Evolutionary conservation across 2,888 invertebrate genomes (phyloP).

Genomic region (Shargacucullia verbasci): DNA sequence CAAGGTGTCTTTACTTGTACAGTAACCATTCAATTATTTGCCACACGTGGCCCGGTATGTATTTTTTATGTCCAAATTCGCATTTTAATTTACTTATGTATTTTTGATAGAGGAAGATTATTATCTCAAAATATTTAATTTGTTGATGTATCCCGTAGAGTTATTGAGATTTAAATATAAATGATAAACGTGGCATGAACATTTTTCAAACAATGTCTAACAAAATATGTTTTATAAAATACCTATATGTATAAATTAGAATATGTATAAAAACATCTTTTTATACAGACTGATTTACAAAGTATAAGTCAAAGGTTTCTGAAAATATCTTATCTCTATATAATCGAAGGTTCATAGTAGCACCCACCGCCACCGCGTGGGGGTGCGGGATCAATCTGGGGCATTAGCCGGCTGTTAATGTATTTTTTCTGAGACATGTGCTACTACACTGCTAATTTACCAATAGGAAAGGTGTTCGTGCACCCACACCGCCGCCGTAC

Average conservation of each 20-base stretch:
- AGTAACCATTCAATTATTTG: conserved; percentile 70
- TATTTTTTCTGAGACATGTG: conserved; percentile 85
- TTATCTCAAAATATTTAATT: neutral
- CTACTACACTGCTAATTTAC: conserved; percentile 83
- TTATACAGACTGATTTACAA: too few species aligned
- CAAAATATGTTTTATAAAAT: too few species aligned
- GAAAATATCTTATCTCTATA: neutral
- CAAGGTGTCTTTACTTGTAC: conserved; percentile 79
- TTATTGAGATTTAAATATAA: too few species aligned
- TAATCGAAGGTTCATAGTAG: conserved; percentile 14
- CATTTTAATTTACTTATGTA: neutral
- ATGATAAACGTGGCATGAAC: too few species aligned
- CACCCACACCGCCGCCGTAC: conserved; percentile 28
- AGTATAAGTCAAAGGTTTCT: too few species aligned
- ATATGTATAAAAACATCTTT: too few species aligned
- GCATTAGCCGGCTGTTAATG: conserved; percentile 85
- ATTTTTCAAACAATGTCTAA: too few species aligned
- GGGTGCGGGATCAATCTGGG: conserved; percentile 65
- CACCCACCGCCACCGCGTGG: conserved; percentile 37
- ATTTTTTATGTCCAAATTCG: neutral
- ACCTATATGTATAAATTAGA: too few species aligned
- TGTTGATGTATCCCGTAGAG: neutral
- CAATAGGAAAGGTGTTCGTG: conserved; percentile 64
- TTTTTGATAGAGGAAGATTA: neutral
- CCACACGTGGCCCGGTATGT: conserved; percentile 63